Conservation (phyloP, 2,797 vertebrate genomes). For the Enteromius paludinosus region DNA sequence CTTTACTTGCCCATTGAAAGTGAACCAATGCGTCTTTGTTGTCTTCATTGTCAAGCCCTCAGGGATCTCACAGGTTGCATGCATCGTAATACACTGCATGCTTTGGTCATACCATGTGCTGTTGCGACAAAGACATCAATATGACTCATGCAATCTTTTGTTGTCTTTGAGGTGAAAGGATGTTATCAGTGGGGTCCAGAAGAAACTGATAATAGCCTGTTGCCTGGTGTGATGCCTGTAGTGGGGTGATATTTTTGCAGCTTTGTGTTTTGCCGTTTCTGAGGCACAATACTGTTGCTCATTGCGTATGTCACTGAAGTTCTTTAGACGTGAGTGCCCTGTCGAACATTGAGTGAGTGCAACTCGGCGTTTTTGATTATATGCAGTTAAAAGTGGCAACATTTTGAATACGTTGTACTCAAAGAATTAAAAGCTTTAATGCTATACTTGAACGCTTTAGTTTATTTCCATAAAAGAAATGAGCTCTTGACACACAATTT, state of each 20-base stretch:
- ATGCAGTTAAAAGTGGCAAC: not conserved
- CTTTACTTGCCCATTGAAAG: conserved; percentile 54
- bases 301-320: not conserved
- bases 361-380: not conserved
- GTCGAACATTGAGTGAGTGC: not conserved
- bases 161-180: conserved; percentile 59
- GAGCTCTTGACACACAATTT: not conserved
- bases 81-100: conserved; percentile 56
- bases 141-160: conserved; percentile 53
- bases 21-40: conserved; percentile 65
- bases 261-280: conserved; percentile 49
- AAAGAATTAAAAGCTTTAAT: not conserved
- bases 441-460: not conserved
- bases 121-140: conserved; percentile 34
- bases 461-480: not conserved
- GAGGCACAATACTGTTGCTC: conserved; percentile 56
- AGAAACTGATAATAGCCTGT: conserved; percentile 71
- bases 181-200: conserved; percentile 72
- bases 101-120: conserved; percentile 16
- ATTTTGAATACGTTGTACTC: not conserved
- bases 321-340: not conserved
- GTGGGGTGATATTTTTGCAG: conserved; percentile 67
- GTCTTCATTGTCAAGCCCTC: conserved; percentile 69
- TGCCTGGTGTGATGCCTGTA: conserved; percentile 69
- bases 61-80: conserved; percentile 59